A percentile compares a stretch with the other conserved stretches of the same genome.
These are phyloP conservation scores for Prenolepis imparis DNA, from an alignment of 2,888 invertebrate genomes.

Conservation along the genomic window DNA sequence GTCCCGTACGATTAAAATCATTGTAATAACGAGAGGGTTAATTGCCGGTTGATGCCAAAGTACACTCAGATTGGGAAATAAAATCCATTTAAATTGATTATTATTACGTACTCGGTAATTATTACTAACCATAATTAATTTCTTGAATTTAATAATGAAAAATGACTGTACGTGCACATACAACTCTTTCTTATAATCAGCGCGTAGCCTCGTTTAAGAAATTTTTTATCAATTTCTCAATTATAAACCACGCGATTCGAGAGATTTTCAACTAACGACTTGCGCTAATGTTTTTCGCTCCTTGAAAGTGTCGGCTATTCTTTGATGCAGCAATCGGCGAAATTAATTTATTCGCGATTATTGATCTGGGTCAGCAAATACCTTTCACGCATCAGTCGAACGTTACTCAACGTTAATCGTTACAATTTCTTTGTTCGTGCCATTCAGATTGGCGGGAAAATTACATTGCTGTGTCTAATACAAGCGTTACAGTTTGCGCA, in stretches of 20 bases:
- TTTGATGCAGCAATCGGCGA: no score
- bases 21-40: slow-evolving; percentile 42
- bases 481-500: neutral
- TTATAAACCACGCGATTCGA: no score
- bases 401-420: slow-evolving; percentile 66
- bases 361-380: slow-evolving; percentile 71
- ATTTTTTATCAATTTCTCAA: neutral
- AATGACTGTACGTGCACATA: neutral
- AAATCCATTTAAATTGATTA: slow-evolving; percentile 56
- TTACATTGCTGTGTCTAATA: slow-evolving; percentile 11
- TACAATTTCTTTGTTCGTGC: slow-evolving; percentile 65
- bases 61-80: slow-evolving; percentile 63
- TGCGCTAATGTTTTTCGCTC: no score
- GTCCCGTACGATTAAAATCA: slow-evolving; percentile 19
- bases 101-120: slow-evolving; percentile 53
- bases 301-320: no score
- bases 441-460: slow-evolving; percentile 32
- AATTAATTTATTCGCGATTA: no score
- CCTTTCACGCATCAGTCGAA: slow-evolving; percentile 69
- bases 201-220: neutral
- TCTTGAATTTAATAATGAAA: slow-evolving; percentile 9
- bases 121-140: slow-evolving; percentile 8
- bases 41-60: slow-evolving; percentile 61
- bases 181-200: neutral
- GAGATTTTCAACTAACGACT: no score